Percentiles rank a stretch among this genome's conserved stretches.
phyloP scores from a whole-genome alignment of 2,113 vertebrate genomes.

The Zootoca vivipara region DNA sequence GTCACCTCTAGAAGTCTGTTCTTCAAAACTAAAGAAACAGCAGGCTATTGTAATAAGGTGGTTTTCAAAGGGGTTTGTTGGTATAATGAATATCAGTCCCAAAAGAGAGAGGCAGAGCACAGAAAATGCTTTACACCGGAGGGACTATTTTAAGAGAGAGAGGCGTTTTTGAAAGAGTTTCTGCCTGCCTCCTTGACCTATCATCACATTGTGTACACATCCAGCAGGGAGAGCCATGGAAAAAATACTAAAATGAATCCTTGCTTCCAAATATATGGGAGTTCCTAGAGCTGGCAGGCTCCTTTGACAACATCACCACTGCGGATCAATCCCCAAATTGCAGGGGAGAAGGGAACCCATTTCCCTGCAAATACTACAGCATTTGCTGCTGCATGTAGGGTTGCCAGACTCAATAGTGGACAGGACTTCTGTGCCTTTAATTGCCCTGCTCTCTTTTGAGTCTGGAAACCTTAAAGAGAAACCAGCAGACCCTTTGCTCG shows the following conservation, averaged over 20 bases:
- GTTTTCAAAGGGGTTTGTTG: slow-evolving; percentile 1
- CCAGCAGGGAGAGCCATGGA: neutral
- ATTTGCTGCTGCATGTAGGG: neutral
- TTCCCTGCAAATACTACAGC: no score
- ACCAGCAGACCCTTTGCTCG: no score
- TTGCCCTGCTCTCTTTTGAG: no score
- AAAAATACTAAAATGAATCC: neutral
- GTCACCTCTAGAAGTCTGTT: neutral
- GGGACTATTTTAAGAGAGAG: neutral
- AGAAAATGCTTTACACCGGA: accelerated
- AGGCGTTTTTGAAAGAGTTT: neutral
- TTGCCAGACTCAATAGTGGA: no score
- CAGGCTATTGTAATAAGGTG: neutral
- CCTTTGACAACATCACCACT: neutral
- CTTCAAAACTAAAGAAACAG: slow-evolving; percentile 32
- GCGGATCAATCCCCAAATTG: neutral
- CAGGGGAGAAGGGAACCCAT: neutral
- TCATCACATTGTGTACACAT: neutral
- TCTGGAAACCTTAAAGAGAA: no score
- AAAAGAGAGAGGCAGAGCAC: accelerated
- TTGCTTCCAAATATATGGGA: neutral
- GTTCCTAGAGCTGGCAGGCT: neutral
- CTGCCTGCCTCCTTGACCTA: neutral
- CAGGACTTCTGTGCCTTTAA: no score
- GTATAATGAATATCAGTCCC: neutral